These are phyloP conservation scores for Mus spicilegus DNA, from an alignment of 2,113 vertebrate species.

Conservation along the genomic window DNA sequence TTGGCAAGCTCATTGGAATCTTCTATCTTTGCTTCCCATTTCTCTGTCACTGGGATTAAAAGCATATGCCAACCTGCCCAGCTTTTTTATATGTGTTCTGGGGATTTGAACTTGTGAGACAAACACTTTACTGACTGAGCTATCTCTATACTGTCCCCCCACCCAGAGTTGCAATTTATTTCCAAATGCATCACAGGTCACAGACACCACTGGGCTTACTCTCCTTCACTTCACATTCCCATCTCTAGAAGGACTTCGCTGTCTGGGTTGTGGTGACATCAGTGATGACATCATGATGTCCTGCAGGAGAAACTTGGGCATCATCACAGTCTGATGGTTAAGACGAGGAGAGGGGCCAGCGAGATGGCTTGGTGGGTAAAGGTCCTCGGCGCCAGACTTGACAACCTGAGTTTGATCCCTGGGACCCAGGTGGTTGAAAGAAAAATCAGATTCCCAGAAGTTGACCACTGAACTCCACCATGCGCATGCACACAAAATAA, in stretches of 20 bases:
- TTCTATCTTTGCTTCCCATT: neutral
- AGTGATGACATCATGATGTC: constrained; percentile 96
- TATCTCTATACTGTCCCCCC: too few relatives aligned
- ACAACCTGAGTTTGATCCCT: neutral
- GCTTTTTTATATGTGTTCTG: neutral
- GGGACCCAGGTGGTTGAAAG: neutral
- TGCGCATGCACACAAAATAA: neutral
- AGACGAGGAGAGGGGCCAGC: neutral
- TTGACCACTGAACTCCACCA: neutral
- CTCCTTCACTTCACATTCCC: constrained; percentile 97
- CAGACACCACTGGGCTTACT: constrained; percentile 55
- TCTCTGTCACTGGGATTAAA: neutral
- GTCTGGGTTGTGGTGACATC: constrained; percentile 96
- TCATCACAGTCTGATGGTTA: constrained; percentile 90
- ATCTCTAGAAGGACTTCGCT: constrained; percentile 95
- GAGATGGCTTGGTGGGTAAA: neutral
- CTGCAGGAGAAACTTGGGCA: constrained; percentile 93
- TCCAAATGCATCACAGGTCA: constrained; percentile 79
- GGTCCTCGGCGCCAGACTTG: neutral
- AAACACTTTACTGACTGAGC: neutral
- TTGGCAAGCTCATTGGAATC: neutral
- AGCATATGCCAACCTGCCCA: neutral
- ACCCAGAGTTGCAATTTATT: too few relatives aligned
- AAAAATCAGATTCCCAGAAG: neutral
- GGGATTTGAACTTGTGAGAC: neutral